Evolutionary conservation across 2,888 invertebrate genomes (phyloP).

Genomic region (Lasioglossum villosulum): DNA sequence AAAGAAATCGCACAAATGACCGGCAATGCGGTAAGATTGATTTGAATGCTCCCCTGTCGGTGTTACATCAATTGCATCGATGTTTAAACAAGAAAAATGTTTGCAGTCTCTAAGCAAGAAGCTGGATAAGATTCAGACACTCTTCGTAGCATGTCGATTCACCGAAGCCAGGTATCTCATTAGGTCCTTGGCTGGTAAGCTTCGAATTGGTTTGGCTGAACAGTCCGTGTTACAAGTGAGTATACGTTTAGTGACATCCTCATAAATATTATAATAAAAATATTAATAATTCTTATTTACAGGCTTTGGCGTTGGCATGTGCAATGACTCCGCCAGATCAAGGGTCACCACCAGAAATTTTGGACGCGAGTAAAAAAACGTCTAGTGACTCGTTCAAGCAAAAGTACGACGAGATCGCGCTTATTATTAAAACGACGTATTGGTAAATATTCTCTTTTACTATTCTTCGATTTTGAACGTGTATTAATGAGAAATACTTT

Average conservation of each 20-base stretch:
- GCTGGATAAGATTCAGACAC: constrained; percentile 94
- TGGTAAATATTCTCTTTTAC: constrained; percentile 86
- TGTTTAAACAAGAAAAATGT: constrained; percentile 25
- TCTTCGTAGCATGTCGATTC: constrained; percentile 96
- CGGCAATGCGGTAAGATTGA: constrained; percentile 88
- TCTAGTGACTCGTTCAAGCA: constrained; percentile 90
- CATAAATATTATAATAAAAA: neutral
- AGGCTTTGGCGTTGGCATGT: constrained; percentile 95
- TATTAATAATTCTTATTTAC: constrained; percentile 70
- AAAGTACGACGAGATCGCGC: constrained; percentile 89
- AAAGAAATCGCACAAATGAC: constrained; percentile 94
- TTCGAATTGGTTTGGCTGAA: constrained; percentile 98
- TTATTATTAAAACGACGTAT: constrained; percentile 95
- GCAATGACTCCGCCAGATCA: constrained; percentile 94
- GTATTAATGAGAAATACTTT: constrained; percentile 13
- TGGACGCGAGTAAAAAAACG: constrained; percentile 88
- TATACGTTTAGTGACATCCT: neutral
- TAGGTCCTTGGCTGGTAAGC: constrained; percentile 95
- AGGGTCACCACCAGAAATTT: constrained; percentile 86
- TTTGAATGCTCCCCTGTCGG: neutral
- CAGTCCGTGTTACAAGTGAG: constrained; percentile 92
- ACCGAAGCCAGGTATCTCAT: constrained; percentile 96
- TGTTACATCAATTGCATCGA: neutral
- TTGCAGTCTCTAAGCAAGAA: constrained; percentile 92
- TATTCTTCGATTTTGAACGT: constrained; percentile 5